phyloP scores from a whole-genome alignment of 2,888 invertebrate species.

The Xestoiulus laeticollis region DNA sequence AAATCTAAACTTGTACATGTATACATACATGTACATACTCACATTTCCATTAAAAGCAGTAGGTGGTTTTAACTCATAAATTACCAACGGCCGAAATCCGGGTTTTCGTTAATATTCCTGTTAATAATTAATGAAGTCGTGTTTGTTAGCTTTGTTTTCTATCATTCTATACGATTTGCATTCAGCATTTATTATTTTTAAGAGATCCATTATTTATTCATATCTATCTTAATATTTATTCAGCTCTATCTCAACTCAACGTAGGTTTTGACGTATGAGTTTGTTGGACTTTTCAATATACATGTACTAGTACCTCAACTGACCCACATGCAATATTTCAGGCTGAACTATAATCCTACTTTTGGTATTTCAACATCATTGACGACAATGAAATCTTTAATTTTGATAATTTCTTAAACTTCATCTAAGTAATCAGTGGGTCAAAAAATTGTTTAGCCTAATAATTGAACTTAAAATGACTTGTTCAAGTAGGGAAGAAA shows the following conservation, averaged over 20 bases:
- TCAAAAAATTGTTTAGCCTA: background rate
- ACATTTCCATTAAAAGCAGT: constrained; percentile 10
- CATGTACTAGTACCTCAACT: background rate
- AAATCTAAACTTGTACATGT: background rate
- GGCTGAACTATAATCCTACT: too few relatives aligned
- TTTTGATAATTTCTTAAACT: background rate
- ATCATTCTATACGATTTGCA: background rate
- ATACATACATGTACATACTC: background rate
- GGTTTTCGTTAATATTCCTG: background rate
- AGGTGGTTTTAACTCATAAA: background rate
- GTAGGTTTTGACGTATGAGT: background rate
- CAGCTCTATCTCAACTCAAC: background rate
- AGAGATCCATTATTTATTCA: constrained; percentile 12
- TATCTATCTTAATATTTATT: constrained; percentile 26
- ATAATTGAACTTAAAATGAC: too few relatives aligned
- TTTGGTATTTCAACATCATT: background rate
- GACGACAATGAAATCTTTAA: background rate
- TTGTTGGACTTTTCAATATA: background rate
- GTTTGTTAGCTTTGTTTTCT: background rate
- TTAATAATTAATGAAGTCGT: background rate
- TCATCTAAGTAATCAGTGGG: background rate
- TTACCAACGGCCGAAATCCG: constrained; percentile 19
- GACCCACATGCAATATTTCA: constrained; percentile 3
- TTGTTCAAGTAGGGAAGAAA: too few relatives aligned
- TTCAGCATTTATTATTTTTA: background rate